Evolutionary conservation across 2,113 vertebrate species (phyloP).

Genomic region (Meleagris gallopavo): DNA sequence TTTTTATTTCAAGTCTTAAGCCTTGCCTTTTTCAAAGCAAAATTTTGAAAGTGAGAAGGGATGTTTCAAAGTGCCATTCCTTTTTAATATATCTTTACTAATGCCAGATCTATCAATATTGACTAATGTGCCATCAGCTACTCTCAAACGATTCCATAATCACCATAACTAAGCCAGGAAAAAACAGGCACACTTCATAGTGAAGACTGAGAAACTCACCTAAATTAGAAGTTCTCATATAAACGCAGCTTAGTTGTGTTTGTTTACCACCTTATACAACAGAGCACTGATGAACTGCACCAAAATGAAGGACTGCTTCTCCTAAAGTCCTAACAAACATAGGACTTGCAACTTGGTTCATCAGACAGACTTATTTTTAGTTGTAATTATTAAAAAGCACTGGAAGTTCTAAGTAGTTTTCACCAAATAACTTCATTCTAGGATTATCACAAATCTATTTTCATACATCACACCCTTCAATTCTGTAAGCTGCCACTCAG

Average conservation of each 20-base stretch:
- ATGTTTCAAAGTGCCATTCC: not conserved
- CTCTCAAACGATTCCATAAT: not conserved
- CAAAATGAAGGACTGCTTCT: not conserved
- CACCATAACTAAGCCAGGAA: not conserved
- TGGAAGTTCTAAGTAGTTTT: not conserved
- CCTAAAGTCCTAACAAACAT: not conserved
- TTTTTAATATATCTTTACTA: not conserved
- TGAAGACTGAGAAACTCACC: not conserved
- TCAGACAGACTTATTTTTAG: no score
- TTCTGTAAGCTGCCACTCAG: no score
- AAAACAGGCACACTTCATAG: rapidly evolving
- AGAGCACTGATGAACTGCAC: not conserved
- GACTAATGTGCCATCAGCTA: not conserved
- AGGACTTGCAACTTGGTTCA: no score
- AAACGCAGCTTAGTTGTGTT: not conserved
- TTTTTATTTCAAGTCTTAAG: not conserved
- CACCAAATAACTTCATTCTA: not conserved
- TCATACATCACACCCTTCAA: not conserved
- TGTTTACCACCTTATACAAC: not conserved
- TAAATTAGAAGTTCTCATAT: not conserved
- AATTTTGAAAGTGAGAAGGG: not conserved
- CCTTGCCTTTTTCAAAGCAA: not conserved
- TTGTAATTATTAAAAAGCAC: not conserved
- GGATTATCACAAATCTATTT: not conserved
- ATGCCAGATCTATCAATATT: not conserved